Conservation (phyloP, 2,888 invertebrate genomes). For the Hedychridium roseum region DNA sequence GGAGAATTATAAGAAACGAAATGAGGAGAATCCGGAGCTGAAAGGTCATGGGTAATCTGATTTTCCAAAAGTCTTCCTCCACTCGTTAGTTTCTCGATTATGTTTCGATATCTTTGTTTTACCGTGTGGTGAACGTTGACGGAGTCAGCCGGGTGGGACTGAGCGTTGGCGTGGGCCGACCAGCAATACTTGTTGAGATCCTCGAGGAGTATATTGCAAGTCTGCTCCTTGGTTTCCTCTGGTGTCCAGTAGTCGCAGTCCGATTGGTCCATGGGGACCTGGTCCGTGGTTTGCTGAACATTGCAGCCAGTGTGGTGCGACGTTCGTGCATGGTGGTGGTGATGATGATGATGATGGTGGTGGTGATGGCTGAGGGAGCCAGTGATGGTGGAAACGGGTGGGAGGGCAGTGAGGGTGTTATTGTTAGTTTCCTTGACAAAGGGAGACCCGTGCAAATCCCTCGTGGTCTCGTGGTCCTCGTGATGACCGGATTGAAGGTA, state of each 20-base stretch:
- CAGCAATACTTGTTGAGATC: slow-evolving; percentile 87
- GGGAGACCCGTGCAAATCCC: slow-evolving; percentile 43
- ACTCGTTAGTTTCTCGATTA: too few relatives aligned
- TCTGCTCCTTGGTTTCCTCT: slow-evolving; percentile 63
- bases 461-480: slow-evolving; percentile 47
- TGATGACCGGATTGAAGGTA: slow-evolving; percentile 52
- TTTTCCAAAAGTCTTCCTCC: too few relatives aligned
- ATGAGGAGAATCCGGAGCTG: too few relatives aligned
- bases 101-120: too few relatives aligned
- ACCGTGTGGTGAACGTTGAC: slow-evolving; percentile 64
- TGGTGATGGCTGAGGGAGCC: slow-evolving; percentile 56
- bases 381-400: slow-evolving; percentile 59
- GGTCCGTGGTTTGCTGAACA: slow-evolving; percentile 65
- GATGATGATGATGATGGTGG: slow-evolving; percentile 38
- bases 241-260: slow-evolving; percentile 76
- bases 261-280: slow-evolving; percentile 68
- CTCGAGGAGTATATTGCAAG: slow-evolving; percentile 70
- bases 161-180: slow-evolving; percentile 65
- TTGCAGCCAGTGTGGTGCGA: slow-evolving; percentile 32
- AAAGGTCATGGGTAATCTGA: too few relatives aligned
- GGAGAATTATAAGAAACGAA: too few relatives aligned
- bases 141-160: slow-evolving; percentile 68
- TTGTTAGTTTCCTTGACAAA: slow-evolving; percentile 69
- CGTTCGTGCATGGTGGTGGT: slow-evolving; percentile 39
- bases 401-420: slow-evolving; percentile 67